Evolutionary conservation across 2,888 invertebrate genomes (phyloP), one percentile per base, ranked within the genome.

Genomic region (Hemicrepidius hirtus): DNA sequence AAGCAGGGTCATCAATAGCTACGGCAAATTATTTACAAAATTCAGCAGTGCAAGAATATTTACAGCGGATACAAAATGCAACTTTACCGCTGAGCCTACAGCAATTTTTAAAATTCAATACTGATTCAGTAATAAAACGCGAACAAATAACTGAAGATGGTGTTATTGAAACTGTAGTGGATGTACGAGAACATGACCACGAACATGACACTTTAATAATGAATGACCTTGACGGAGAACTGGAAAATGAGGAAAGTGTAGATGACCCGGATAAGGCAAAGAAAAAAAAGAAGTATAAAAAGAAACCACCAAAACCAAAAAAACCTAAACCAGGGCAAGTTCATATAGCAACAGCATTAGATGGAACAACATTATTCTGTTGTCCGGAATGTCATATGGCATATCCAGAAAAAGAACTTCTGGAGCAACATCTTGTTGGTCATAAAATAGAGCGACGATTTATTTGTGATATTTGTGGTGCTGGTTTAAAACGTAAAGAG

Each of bases 341-440:
- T 13, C 90, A 93, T 78, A 94, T 94, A 69, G 92, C 94, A 0
- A 91, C 92, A 0, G 92, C 93, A 0, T 84, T 93, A 0, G 94
- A 94, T 81, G 95, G 95, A 13, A 91, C 93, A 0, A 91, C 92
- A 0, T 86, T 94, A 20, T 94, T 90, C 87, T 94, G 94, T 85
- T 94, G 94, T 83, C 94, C 94, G 0, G 93, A 94, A 86, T 94
- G 94, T 83, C 91, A 93, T 84, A 93, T 94, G 93, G 94, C 93
- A 0, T 94, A 94, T 84, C 92, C 94, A 0, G 93, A 94, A 80
- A 94, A 94, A 83, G 93, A 93, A 76, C 89, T 93, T 79, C 86
- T 95, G n/a, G 94, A 95, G 82, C 90, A 92, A 83, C 94, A 94
- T 84, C 87, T 94, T 37, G 89, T 92, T 9, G 92, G 92, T 28